These are phyloP conservation scores for Clarias magur DNA, from an alignment of 2,113 vertebrate species.

Conservation along the genomic window DNA sequence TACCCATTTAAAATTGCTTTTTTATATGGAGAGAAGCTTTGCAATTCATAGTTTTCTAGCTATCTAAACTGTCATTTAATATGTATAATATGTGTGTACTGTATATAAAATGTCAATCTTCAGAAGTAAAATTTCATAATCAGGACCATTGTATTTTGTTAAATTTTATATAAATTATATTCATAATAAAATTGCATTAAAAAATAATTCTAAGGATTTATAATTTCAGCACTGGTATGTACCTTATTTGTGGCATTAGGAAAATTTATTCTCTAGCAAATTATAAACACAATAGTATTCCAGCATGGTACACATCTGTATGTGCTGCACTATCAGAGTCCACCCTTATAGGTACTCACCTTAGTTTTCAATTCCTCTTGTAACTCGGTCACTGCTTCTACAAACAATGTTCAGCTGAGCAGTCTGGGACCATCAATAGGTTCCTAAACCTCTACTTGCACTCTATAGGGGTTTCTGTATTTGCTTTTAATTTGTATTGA, in stretches of 20 bases:
- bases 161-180: no score
- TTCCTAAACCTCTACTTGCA: constrained; percentile 64
- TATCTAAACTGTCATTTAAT: neutral
- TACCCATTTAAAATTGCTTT: neutral
- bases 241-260: neutral
- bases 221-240: neutral
- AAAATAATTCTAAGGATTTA: neutral
- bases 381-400: constrained; percentile 53
- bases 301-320: neutral
- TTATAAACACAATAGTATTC: neutral
- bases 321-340: neutral
- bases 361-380: constrained; percentile 49
- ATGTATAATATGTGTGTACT: neutral
- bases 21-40: neutral
- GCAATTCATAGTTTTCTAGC: neutral
- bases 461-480: constrained; percentile 71
- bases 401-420: constrained; percentile 62
- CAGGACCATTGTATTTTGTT: no score
- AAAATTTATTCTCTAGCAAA: neutral
- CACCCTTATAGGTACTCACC: constrained; percentile 31
- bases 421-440: constrained; percentile 63
- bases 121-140: no score
- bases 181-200: no score
- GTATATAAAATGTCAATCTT: no score
- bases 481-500: constrained; percentile 89